Evolutionary conservation across 2,113 vertebrate genomes (phyloP), one percentile per base, ranked within the genome.

Genomic region (Alligator mississippiensis): DNA sequence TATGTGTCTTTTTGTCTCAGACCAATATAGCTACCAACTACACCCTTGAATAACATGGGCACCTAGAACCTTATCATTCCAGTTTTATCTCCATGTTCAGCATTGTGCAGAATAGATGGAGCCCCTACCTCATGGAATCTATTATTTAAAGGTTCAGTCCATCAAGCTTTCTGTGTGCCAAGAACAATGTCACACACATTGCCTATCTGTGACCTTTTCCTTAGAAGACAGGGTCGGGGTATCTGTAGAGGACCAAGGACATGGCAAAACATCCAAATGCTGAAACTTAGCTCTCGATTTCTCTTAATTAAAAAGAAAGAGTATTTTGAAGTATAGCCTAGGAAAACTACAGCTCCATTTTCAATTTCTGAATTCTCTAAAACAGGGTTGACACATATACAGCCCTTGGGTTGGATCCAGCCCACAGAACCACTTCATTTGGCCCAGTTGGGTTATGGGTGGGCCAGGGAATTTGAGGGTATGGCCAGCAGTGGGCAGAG

Each of bases 71-170:
- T 47, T 47, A 47, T 8, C 47, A 47, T 9, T 47, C 47, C 70
- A 13, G 62, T 57, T 38, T 82, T 57, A 19, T 80, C 0, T 0
- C 84, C 92, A 1, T 60, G 21, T 6, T 72, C 27, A 2, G 24
- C 59, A 7, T 22, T 34, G 3, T 47, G 1, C 82, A 30, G 57
- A 89, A 63, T 8, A 68, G 64, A 76, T 87, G 72, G n/a, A 79
- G n/a, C 19, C 24, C 27, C 70, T 57, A 24, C 55, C 78, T 66
- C 38, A 2, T 62, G 60, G 27, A 9, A 59, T 60, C 61, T 63
- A 1, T 68, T 81, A n/a, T 54, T 64, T 24, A 63, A 74, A 30
- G 27, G 27, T 13, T 82, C 76, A 62, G 58, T 70, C 92, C 30
- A 82, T 70, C n/a, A 88, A 81, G 58, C 28, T 77, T 9, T 22